Evolutionary conservation across 2,113 vertebrate species (phyloP).

Genomic region (Carassius gibelio): DNA sequence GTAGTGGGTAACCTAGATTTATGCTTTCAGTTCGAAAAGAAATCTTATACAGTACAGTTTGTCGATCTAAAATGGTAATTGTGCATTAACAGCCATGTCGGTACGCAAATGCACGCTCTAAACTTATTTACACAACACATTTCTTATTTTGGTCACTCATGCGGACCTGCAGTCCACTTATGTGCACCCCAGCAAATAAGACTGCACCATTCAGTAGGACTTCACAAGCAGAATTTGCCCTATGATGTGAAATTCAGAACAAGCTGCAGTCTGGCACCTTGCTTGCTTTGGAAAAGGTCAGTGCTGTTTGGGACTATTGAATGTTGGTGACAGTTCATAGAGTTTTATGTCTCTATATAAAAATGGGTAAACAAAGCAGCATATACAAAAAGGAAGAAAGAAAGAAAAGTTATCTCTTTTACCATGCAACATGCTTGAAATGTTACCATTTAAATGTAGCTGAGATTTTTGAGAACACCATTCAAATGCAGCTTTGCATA

Average conservation of each 20-base stretch:
- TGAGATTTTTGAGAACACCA: background rate
- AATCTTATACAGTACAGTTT: no score
- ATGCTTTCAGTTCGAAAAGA: no score
- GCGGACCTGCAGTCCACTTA: no score
- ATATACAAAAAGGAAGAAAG: background rate
- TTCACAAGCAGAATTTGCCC: constrained; percentile 10
- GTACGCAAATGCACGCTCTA: no score
- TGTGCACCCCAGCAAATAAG: background rate
- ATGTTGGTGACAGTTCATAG: constrained; percentile 13
- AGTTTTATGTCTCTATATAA: background rate
- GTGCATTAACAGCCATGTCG: no score
- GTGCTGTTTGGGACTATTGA: background rate
- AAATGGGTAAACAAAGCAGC: no score
- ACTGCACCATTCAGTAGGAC: background rate
- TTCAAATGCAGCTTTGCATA: constrained; percentile 42
- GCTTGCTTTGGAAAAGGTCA: constrained; percentile 32
- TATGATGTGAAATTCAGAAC: constrained; percentile 13
- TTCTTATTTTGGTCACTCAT: no score
- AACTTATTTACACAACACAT: no score
- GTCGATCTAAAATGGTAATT: no score
- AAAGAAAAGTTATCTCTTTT: background rate
- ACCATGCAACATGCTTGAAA: background rate
- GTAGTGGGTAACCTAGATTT: no score
- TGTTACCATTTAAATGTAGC: background rate
- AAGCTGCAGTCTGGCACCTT: constrained; percentile 28